A percentile compares a stretch with the other conserved stretches of the same genome.
Conservation (phyloP, 53 echinoderm and acorn worm species). For the Echinarachnius parma region DNA sequence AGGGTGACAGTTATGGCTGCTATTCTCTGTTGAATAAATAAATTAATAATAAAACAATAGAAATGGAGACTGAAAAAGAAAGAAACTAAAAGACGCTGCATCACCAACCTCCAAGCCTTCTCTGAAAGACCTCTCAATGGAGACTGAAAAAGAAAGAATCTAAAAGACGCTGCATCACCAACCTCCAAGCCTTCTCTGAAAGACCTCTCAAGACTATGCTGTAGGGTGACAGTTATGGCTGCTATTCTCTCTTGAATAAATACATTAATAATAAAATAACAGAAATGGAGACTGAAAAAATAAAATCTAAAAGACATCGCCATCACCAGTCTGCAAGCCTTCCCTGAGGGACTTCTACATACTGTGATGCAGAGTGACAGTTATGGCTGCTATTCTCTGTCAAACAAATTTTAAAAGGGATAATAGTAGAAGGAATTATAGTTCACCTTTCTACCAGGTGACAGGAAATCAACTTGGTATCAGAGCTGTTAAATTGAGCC, state of each 20-base stretch:
- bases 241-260: conserved; percentile 73
- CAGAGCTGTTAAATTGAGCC: too few species aligned
- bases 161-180: conserved; percentile 62
- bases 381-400: conserved; percentile 95
- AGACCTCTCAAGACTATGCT: conserved; percentile 88
- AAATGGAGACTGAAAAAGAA: too few species aligned
- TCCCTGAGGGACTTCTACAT: conserved; percentile 85
- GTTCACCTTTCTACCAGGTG: conserved; percentile 72
- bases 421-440: too few species aligned
- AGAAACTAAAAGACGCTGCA: too few species aligned
- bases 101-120: conserved; percentile 79
- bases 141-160: too few species aligned
- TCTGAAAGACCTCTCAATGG: conserved; percentile 82
- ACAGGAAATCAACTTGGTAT: conserved; percentile 84
- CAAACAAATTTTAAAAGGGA: too few species aligned
- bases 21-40: conserved; percentile 61
- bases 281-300: too few species aligned
- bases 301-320: too few species aligned
- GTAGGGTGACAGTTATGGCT: conserved; percentile 93
- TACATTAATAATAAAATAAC: too few species aligned
- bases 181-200: conserved; percentile 81
- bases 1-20: conserved; percentile 96
- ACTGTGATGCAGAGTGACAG: conserved; percentile 94
- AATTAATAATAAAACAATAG: too few species aligned
- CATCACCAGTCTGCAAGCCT: conserved; percentile 71